A percentile compares a stretch with the other conserved stretches of the same genome.
phyloP scores from a whole-genome alignment of 2,797 vertebrate species.

The Falco berigora region DNA sequence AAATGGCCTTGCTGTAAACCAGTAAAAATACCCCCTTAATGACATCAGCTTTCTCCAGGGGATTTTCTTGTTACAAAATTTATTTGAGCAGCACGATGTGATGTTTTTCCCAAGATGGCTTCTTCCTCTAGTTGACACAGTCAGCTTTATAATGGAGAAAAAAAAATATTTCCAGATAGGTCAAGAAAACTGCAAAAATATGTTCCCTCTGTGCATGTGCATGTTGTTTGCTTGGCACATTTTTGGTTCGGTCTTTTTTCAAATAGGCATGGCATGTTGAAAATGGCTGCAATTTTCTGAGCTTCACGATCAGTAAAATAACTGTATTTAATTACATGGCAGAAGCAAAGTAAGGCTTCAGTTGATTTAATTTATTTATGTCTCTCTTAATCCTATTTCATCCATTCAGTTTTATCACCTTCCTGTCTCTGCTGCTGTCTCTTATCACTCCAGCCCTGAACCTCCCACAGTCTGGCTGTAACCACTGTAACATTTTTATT shows the following conservation, averaged over 20 bases:
- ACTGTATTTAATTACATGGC: neutral
- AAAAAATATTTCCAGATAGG: neutral
- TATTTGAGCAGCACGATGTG: neutral
- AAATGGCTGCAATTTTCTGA: neutral
- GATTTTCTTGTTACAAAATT: neutral
- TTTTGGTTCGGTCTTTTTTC: neutral
- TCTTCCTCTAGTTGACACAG: neutral
- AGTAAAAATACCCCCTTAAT: neutral
- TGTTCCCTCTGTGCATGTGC: neutral
- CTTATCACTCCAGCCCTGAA: neutral
- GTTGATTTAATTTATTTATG: neutral
- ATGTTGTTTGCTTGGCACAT: neutral
- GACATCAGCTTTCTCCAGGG: neutral
- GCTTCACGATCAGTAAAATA: neutral
- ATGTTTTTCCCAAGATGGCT: neutral
- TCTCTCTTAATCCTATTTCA: neutral
- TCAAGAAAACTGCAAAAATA: neutral
- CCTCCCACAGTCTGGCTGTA: neutral
- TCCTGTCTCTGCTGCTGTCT: neutral
- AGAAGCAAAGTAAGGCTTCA: neutral
- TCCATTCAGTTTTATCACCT: neutral
- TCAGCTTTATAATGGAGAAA: neutral
- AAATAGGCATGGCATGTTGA: neutral
- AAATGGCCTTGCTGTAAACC: neutral
- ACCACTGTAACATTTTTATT: neutral